Base-by-base conservation (phyloP, 2,113 vertebrate species). In the Protobothrops flavoviridis region DNA sequence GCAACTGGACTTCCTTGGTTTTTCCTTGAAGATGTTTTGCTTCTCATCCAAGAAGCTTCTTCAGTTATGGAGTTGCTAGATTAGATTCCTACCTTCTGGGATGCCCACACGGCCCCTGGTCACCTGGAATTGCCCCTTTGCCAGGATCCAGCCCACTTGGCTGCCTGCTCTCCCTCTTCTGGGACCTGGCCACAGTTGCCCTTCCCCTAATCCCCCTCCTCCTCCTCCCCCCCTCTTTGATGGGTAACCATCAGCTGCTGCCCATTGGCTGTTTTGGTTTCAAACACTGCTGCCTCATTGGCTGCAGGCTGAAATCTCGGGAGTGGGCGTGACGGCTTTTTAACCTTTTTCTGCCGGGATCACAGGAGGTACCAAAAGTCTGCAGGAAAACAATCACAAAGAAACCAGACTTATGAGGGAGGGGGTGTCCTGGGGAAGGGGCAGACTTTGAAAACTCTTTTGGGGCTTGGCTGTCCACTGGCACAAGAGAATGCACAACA, bases 241-340 rank as follows among this genome's bases (percentile, higher is more conserved):
- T 59, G 29, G 24, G 26, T 7, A 74, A 26, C 57, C 17, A 26
- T 29, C 20, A 10, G 6, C 15, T 48, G 9, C 52, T 24, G 61
- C 43, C 13, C 59, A 93, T 59, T 95, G 95, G 92, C 74, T 88
- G 87, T 55, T 90, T 33, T 92, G 74, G 89, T 94, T 96, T 94
- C 85, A 81, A 91, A 91, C 0, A 1, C 55, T 21, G 92, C 92
- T 56, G 93, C 94, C 92, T 89, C 94, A 87, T 94, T 96, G 94
- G 89, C 81, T 92, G 94, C 57, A 2, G 0, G 74, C 57, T 87
- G 87, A 57, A 57, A 48, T 57, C 90, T 87, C 53, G 7, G 56
- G 3, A 3, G 91, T 12, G n/a, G 56, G 29, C 2, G 8, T 50
- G 48, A 50, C 1, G 8, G 48, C 5, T 59, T 88, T 81, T 88